Evolutionary conservation across 37 sponge, comb jelly and placozoan species (phyloP).

Genomic region (Bolinopsis microptera): DNA sequence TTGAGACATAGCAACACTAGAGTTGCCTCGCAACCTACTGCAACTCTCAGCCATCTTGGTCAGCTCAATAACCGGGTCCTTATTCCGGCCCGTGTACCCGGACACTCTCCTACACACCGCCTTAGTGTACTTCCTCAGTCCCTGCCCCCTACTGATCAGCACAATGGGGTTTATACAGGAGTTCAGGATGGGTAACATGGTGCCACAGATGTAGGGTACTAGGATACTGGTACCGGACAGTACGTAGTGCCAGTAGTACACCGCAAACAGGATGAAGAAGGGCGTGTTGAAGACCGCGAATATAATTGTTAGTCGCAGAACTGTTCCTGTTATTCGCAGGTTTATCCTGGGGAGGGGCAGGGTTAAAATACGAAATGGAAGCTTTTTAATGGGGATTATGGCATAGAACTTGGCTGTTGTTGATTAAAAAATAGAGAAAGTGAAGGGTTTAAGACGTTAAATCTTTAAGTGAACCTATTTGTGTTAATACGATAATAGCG

Average conservation of each 20-base stretch:
- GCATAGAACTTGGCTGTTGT: no score
- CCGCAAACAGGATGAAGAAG: conserved; percentile 5
- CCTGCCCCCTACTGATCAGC: neutral
- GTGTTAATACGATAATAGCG: no score
- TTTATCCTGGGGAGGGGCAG: neutral
- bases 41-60: neutral
- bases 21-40: neutral
- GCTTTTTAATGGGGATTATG: no score
- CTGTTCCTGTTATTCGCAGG: conserved; percentile 19
- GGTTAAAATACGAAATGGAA: no score
- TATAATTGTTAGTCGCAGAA: neutral
- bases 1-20: neutral
- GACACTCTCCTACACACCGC: neutral
- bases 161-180: neutral
- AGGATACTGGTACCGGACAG: neutral
- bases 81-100: neutral
- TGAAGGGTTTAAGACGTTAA: no score
- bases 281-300: conserved; percentile 38
- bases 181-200: neutral
- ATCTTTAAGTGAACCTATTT: no score
- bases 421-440: no score
- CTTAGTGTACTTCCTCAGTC: neutral
- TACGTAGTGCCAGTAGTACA: conserved; percentile 1
- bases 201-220: neutral
- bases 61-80: neutral